Base-by-base conservation (phyloP, 1,140 invertebrate species). In the Mamestra configurata region DNA sequence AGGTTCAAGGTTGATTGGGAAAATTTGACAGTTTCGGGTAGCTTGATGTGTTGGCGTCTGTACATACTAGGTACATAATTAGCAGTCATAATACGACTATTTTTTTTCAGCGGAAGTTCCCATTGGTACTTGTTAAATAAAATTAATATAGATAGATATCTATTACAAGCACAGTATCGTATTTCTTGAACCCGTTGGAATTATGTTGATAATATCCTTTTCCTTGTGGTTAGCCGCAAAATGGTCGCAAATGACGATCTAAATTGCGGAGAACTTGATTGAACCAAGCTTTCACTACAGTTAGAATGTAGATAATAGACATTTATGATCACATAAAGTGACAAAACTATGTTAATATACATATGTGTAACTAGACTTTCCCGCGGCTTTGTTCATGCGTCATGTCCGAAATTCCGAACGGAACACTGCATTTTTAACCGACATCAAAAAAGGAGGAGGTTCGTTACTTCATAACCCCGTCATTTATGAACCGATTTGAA, bases 51-150 rank as follows among this genome's bases (percentile, higher is more conserved):
- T n/a, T n/a, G n/a, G n/a, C n/a, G n/a, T 57, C 7, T 24, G 1
- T 24, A 3, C 13, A 57, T 57, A 57, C 11, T 4, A 8, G 13
- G 10, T 8, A 0, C 22, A 13, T 57, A 22, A 24, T 15, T 27
- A 4, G 3, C 13, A 27, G 22, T 57, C 43, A 49, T 49, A 49
- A 11, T n/a, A 49, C 43, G n/a, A 6, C 15, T n/a, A 49, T 49
- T 49, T 49, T 43, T 43, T 49, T 49, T 40, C 37, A 49, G 43
- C 43, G 43, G 43, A 49, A n/a, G 43, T 49, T 4, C 13, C 15
- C 43, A 49, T 49, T 49, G 43, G 15, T 49, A n/a, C 43, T 49
- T 49, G 43, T 49, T 49, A 49, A 49, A 49, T 49, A 49, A 49
- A 49, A 49, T 49, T n/a, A 15, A 49, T 49, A 46, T 4, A n/a